Conservation (phyloP, 2,797 vertebrate species). For the Cryptoblepharus egeriae region DNA sequence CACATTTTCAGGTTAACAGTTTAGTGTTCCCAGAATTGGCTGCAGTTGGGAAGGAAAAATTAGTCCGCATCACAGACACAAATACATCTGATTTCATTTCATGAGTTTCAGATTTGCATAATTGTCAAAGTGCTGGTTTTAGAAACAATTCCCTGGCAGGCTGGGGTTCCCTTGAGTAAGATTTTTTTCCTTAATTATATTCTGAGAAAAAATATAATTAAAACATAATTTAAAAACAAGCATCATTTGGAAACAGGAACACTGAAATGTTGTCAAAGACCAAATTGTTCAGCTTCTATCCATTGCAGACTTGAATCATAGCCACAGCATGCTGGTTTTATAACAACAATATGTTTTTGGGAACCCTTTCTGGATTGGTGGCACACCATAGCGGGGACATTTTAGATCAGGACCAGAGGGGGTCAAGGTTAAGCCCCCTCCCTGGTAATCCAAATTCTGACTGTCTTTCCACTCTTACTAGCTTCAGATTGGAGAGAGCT, state of each 20-base stretch:
- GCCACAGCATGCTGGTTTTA: no score
- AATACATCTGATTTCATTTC: not conserved
- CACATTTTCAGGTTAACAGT: conserved; percentile 24
- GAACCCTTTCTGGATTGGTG: no score
- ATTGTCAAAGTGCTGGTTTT: not conserved
- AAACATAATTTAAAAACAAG: not conserved
- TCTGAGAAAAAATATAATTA: not conserved
- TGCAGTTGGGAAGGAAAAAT: not conserved
- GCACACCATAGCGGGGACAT: no score
- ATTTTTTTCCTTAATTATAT: not conserved
- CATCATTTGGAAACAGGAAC: not conserved
- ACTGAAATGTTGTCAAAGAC: rapidly evolving
- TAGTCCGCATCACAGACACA: not conserved
- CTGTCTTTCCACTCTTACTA: no score
- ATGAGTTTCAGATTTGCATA: not conserved
- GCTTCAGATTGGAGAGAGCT: no score
- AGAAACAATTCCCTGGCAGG: not conserved
- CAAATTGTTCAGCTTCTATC: not conserved
- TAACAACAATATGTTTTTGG: no score
- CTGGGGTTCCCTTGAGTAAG: not conserved
- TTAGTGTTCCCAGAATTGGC: conserved; percentile 7
- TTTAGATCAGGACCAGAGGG: no score
- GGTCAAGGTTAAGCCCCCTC: no score
- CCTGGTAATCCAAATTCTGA: no score
- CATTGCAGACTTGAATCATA: not conserved